Evolutionary conservation across 2,888 invertebrate species (phyloP), one percentile per base, ranked within the genome.

Genomic region (Pyrocoelia pectoralis): DNA sequence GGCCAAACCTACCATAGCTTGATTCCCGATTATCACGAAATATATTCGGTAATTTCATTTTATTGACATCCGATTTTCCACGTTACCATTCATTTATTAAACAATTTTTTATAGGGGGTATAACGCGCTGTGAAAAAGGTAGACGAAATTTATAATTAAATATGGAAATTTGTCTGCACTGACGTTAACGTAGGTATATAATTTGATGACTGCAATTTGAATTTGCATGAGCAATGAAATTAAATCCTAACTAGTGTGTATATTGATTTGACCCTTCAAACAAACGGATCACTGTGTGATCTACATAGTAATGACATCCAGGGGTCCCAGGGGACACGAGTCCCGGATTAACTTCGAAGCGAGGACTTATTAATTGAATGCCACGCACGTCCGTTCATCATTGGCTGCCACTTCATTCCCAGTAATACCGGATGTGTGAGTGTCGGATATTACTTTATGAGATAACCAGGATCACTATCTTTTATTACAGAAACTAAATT

Each of bases 241-340:
- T 67, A 70, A 70, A 66, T 65, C 66, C 65, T 60, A 65, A 68
- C 69, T 70, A 66, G 61, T 66, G 59, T 67, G 68, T 73, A 73
- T 79, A 79, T 79, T 76, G 79, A 79, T 79, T 76, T 75, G 77
- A 76, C 76, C 76, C 76, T 74, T 71, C 74, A 71, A 75, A 77
- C 78, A 79, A 78, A 79, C 79, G 80, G 80, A 80, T 81, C 80
- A 80, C 78, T 78, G 78, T 80, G 79, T 81, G 82, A 82, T 82
- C 80, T 81, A 81, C 81, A 82, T 82, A 81, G 81, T 81, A 82
- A 81, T 80, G 80, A 81, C 78, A 78, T 76, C 74, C 75, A 74
- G 71, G 71, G 74, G 74, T 77, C 79, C 77, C 76, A 70, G 70
- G 76, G 77, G 78, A 79, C 78, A 79, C 79, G 76, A 77, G 79